Conservation (phyloP, 2,797 vertebrate genomes). For the Geotrypetes seraphini region DNA sequence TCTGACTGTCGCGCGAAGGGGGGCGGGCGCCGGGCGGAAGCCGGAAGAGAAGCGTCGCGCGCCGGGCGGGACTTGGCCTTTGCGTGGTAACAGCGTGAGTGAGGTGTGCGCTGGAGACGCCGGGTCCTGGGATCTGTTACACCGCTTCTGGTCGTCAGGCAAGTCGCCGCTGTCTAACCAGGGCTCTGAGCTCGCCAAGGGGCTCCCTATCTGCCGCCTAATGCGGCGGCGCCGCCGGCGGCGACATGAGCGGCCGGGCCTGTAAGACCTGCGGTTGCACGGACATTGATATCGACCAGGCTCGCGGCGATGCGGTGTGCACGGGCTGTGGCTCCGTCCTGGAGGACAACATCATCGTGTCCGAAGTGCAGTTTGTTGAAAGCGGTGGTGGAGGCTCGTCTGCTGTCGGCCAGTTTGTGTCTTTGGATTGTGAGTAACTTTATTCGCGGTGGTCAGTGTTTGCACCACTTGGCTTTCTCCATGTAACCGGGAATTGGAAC, state of each 20-base stretch:
- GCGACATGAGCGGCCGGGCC: constrained; percentile 68
- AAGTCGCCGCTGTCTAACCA: not conserved
- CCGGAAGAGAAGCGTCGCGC: too few relatives aligned
- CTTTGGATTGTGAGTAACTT: constrained; percentile 70
- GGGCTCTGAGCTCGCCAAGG: not conserved
- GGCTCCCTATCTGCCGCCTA: not conserved
- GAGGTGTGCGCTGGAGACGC: too few relatives aligned
- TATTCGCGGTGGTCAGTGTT: too few relatives aligned
- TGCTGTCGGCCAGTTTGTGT: constrained; percentile 91
- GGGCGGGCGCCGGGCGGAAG: too few relatives aligned
- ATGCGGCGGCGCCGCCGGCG: not conserved
- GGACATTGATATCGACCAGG: constrained; percentile 84
- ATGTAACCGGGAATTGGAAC: not conserved
- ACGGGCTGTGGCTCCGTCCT: constrained; percentile 87
- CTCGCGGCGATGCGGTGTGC: constrained; percentile 86
- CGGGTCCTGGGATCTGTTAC: too few relatives aligned
- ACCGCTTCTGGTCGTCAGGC: too few relatives aligned
- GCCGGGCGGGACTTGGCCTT: too few relatives aligned
- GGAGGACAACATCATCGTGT: constrained; percentile 96
- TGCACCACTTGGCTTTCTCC: not conserved
- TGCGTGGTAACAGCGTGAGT: too few relatives aligned
- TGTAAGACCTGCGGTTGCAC: constrained; percentile 79
- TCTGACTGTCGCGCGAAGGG: too few relatives aligned
- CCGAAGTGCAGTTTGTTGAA: constrained; percentile 93
- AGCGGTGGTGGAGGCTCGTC: constrained; percentile 83